Conservation (phyloP, 2,797 vertebrate species). For the Squalus acanthias region DNA sequence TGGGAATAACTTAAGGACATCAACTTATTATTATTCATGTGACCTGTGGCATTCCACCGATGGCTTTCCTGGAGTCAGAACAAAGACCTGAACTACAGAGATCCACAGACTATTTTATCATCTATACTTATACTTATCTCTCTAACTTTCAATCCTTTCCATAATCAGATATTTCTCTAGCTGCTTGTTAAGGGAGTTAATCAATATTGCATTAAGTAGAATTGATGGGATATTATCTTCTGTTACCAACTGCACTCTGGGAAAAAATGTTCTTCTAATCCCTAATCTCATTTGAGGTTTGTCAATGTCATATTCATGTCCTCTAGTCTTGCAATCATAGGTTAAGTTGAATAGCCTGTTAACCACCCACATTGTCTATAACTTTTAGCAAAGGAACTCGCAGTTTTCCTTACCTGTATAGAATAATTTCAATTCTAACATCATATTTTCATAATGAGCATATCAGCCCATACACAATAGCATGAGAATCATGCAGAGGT, state of each 20-base stretch:
- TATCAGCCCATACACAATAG: background rate
- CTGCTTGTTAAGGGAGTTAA: background rate
- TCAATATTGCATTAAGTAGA: constrained; percentile 22
- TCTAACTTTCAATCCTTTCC: background rate
- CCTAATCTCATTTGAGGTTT: background rate
- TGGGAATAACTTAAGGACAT: background rate
- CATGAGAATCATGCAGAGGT: background rate
- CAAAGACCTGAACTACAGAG: background rate
- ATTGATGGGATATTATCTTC: constrained; percentile 7
- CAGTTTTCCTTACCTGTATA: background rate
- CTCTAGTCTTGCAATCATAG: background rate
- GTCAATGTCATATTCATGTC: background rate
- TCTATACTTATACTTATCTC: background rate
- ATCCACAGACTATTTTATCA: background rate
- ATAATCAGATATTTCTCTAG: background rate
- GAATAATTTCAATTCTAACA: background rate
- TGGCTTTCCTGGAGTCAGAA: background rate
- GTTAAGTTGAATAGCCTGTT: background rate
- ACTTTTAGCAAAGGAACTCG: background rate
- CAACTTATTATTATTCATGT: background rate
- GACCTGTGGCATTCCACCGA: background rate
- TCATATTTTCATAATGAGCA: background rate
- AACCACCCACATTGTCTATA: background rate
- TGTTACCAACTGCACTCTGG: background rate
- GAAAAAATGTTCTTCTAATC: constrained; percentile 6